Base-by-base conservation (phyloP, 2,113 vertebrate genomes). In the Manacus vitellinus region DNA sequence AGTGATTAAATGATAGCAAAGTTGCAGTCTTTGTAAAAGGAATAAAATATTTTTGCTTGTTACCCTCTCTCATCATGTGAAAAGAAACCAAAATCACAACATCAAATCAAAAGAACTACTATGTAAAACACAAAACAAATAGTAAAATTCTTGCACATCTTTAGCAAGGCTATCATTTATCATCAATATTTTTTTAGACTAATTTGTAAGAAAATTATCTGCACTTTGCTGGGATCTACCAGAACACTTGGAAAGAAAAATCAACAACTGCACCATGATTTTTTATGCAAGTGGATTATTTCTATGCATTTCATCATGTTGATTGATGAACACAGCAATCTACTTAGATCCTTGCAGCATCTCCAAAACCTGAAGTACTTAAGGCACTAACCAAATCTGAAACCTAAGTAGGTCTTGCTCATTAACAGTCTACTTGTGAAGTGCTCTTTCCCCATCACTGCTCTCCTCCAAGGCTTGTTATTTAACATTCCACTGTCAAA, bases 401-500 rank as follows among this genome's bases (percentile, higher is more conserved):
- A 80, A 66, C 1, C 1, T 30, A 43, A 47, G 77, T 6, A 70
- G 66, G 4, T 76, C 66, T 85, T 89, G 18, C 51, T 93, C 81
- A 71, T 96, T 85, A 92, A 37, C 46, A 89, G 55, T 59, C 85
- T 52, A 62, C 71, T 83, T 62, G 25, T 73, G 74, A 94, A 80
- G 59, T 23, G 51, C 43, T 85, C 81, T 83, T 90, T 77, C 63
- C 30, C 49, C 67, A 83, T 30, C 55, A 37, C 51, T 80, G 75
- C 47, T 67, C 43, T 28, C 59, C 55, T 83, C 44, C 43, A 67
- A 74, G 59, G 12, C 46, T 55, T 27, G 14, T 55, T 66, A 85
- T 92, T 93, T 84, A 96, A 88, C 8, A 55, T 70, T 71, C 43
- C 20, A 23, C 73, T 67, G 17, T 63, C 88, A 93, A 93, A 96